Evolutionary conservation across 2,888 invertebrate genomes (phyloP).

Genomic region (Tetheella fluctuosa): DNA sequence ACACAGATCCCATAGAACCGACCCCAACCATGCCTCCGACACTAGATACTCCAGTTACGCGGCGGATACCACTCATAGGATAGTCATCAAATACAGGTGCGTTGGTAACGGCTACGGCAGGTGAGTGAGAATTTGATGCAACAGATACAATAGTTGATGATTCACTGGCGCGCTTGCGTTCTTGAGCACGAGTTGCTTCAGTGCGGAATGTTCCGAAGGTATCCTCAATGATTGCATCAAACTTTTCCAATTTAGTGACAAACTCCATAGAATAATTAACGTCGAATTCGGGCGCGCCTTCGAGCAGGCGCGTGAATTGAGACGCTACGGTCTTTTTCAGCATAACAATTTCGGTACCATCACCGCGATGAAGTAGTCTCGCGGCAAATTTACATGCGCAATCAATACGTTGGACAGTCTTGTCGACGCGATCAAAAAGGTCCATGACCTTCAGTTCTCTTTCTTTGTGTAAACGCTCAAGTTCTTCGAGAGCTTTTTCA

Average conservation of each 20-base stretch:
- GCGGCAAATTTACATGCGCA: constrained; percentile 94
- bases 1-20: constrained; percentile 54
- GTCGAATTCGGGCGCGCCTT: constrained; percentile 92
- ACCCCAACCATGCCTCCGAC: constrained; percentile 62
- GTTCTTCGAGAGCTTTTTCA: constrained; percentile 89
- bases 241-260: constrained; percentile 90
- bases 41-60: constrained; percentile 60
- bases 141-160: constrained; percentile 73
- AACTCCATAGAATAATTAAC: constrained; percentile 92
- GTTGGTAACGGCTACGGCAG: constrained; percentile 83
- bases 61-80: constrained; percentile 80
- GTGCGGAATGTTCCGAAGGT: constrained; percentile 90
- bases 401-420: constrained; percentile 92
- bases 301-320: constrained; percentile 91
- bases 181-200: constrained; percentile 84
- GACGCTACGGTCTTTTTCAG: constrained; percentile 91
- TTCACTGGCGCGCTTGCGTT: constrained; percentile 80
- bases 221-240: constrained; percentile 89
- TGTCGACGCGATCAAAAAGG: constrained; percentile 91
- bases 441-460: constrained; percentile 96
- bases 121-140: constrained; percentile 74
- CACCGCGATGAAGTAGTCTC: constrained; percentile 92
- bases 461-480: constrained; percentile 91
- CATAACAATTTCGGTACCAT: constrained; percentile 92
- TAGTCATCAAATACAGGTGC: constrained; percentile 92